phyloP scores from a whole-genome alignment of 1,140 invertebrate species.

The Aphelenchoides besseyi region DNA sequence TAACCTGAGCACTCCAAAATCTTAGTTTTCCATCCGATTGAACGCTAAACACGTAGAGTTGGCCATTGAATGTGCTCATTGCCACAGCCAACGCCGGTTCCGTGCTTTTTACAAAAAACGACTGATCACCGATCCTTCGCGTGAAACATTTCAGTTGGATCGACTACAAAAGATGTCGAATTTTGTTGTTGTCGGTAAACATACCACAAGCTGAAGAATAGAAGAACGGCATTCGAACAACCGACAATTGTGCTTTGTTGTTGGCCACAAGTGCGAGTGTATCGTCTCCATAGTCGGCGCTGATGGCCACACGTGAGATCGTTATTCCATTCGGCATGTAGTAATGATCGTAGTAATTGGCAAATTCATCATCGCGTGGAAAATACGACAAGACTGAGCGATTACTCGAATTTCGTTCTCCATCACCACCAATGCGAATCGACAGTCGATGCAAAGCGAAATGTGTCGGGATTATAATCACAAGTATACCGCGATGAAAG shows the following conservation, averaged over 20 bases:
- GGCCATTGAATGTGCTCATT: background rate
- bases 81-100: background rate
- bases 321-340: background rate
- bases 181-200: background rate
- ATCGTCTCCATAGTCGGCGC: background rate
- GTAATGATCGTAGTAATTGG: background rate
- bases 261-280: background rate
- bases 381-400: slow-evolving; percentile 17
- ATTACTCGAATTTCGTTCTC: background rate
- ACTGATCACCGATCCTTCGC: slow-evolving; percentile 11
- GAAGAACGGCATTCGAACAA: slow-evolving; percentile 5
- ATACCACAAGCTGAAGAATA: background rate
- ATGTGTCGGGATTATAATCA: slow-evolving; percentile 6
- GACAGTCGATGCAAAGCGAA: slow-evolving; percentile 4
- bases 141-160: background rate
- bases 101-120: background rate
- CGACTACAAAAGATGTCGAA: background rate
- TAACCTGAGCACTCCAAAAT: background rate
- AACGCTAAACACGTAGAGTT: slow-evolving; percentile 9
- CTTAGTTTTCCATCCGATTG: slow-evolving; percentile 7
- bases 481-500: slow-evolving; percentile 4
- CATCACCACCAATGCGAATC: background rate
- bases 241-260: slow-evolving; percentile 7
- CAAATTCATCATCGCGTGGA: background rate
- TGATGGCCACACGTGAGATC: background rate